Conservation (phyloP, 92 coral and sea anemone species). For the Epizoanthus stellaris region DNA sequence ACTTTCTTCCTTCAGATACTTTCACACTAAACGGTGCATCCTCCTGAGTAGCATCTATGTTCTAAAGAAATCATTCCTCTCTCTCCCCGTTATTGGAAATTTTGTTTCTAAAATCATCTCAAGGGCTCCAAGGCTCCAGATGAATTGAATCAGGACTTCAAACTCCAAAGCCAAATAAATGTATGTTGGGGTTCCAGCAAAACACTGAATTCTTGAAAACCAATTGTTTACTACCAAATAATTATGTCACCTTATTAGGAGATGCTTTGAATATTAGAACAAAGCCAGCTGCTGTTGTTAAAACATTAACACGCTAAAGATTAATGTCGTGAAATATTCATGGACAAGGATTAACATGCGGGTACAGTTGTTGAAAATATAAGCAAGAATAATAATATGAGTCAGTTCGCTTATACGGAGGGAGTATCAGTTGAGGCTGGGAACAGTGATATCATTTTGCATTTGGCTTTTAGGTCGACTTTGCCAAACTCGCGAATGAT, state of each 20-base stretch:
- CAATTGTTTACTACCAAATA: neutral
- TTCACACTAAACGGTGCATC: too few species aligned
- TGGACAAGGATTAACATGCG: slow-evolving; percentile 5
- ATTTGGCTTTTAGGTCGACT: slow-evolving; percentile 69
- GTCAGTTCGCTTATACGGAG: neutral
- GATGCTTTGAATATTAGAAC: neutral
- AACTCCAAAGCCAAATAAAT: too few species aligned
- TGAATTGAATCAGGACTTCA: too few species aligned
- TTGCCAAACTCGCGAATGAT: slow-evolving; percentile 79
- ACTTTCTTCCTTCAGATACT: too few species aligned
- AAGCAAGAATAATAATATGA: neutral
- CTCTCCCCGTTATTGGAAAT: too few species aligned
- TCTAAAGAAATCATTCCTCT: too few species aligned
- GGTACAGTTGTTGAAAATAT: neutral
- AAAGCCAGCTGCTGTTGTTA: neutral
- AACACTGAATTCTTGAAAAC: neutral
- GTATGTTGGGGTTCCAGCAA: too few species aligned
- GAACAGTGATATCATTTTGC: neutral
- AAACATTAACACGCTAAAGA: slow-evolving; percentile 6
- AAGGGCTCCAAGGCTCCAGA: too few species aligned
- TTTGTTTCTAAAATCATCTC: too few species aligned
- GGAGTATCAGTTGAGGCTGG: neutral
- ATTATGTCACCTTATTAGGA: neutral
- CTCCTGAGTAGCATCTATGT: too few species aligned
- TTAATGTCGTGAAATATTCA: slow-evolving; percentile 8